These are phyloP conservation scores for Phallusia fumigata DNA, from an alignment of 23 tunicate genomes.

Conservation along the genomic window DNA sequence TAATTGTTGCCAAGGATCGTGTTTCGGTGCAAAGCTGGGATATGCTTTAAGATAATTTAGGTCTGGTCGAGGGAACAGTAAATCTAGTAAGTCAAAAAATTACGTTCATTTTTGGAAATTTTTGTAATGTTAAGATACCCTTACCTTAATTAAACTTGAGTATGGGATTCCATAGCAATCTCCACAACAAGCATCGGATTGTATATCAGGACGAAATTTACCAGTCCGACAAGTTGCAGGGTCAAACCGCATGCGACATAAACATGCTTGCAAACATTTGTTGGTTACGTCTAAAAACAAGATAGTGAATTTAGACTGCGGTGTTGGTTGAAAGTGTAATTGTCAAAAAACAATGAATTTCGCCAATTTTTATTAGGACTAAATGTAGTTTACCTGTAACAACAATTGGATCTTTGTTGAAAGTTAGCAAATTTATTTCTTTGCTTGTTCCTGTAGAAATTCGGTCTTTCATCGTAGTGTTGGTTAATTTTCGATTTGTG, in stretches of 20 bases:
- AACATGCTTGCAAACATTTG: slow-evolving; percentile 55
- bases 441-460: background rate
- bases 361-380: background rate
- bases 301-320: background rate
- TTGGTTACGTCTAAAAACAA: slow-evolving; percentile 34
- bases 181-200: slow-evolving; percentile 81
- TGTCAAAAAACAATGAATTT: too few relatives aligned
- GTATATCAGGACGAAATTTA: slow-evolving; percentile 26
- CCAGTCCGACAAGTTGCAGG: slow-evolving; percentile 44
- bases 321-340: too few relatives aligned
- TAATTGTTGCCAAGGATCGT: too few relatives aligned
- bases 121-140: too few relatives aligned
- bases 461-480: slow-evolving; percentile 19
- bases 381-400: background rate
- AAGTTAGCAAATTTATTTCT: background rate
- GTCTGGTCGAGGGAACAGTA: too few relatives aligned
- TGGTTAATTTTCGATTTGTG: slow-evolving; percentile 23
- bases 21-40: too few relatives aligned
- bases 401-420: slow-evolving; percentile 1
- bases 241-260: slow-evolving; percentile 46
- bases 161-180: slow-evolving; percentile 67
- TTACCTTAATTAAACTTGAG: slow-evolving; percentile 64
- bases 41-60: too few relatives aligned
- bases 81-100: too few relatives aligned
- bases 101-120: too few relatives aligned